These are phyloP conservation scores for Noctua fimbriata DNA, from an alignment of 2,888 invertebrate species.

Conservation along the genomic window DNA sequence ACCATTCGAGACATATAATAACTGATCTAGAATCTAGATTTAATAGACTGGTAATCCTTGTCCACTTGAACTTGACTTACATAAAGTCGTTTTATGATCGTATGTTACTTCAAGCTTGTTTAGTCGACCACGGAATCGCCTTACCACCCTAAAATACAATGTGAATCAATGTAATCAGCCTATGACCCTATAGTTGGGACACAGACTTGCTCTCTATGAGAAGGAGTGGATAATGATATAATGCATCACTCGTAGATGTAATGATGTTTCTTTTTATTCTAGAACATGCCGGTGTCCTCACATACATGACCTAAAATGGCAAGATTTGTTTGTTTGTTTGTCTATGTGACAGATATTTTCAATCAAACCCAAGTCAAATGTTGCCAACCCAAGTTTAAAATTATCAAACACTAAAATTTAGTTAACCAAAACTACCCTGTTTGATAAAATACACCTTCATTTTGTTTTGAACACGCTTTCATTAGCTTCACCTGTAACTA, in stretches of 20 bases:
- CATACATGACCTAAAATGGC: too few relatives aligned
- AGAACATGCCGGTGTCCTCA: not conserved
- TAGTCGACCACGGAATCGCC: not conserved
- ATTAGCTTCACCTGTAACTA: too few relatives aligned
- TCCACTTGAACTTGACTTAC: constrained; percentile 44
- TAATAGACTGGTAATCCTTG: constrained; percentile 46
- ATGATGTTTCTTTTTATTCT: not conserved
- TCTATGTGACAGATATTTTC: not conserved
- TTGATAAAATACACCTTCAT: too few relatives aligned
- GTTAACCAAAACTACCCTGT: too few relatives aligned
- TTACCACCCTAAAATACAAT: not conserved
- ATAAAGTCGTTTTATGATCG: not conserved
- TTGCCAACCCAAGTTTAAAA: too few relatives aligned
- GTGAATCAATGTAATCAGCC: not conserved
- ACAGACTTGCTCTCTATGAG: not conserved
- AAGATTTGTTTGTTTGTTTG: not conserved
- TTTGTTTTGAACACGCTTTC: too few relatives aligned
- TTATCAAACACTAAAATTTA: too few relatives aligned
- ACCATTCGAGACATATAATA: constrained; percentile 8
- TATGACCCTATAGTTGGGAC: not conserved
- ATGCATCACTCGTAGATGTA: not conserved
- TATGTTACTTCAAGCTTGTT: not conserved
- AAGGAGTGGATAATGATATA: too few relatives aligned
- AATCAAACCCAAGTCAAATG: not conserved
- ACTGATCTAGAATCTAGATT: constrained; percentile 30